These are phyloP conservation scores for Cynopterus sphinx DNA, from an alignment of 2,797 vertebrate genomes.

Conservation along the genomic window DNA sequence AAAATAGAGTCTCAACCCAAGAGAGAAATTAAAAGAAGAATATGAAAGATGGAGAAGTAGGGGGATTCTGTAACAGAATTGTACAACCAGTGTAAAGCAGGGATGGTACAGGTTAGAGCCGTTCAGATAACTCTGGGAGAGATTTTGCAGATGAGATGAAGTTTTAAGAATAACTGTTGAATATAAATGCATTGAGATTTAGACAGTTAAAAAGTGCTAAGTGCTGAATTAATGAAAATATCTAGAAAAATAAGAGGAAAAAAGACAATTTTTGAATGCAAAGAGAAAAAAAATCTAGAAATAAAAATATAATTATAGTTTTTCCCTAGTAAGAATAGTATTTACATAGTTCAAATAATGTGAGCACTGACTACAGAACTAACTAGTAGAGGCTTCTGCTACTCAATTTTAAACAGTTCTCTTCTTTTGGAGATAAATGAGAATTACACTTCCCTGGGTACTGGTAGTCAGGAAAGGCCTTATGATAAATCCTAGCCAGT, in stretches of 20 bases:
- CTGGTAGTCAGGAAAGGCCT: neutral
- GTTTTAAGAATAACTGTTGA: neutral
- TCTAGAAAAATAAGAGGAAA: neutral
- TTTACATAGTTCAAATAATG: neutral
- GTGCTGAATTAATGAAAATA: neutral
- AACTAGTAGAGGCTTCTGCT: neutral
- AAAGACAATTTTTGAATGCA: neutral
- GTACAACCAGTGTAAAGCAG: neutral
- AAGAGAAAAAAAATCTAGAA: neutral
- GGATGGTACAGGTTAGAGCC: neutral
- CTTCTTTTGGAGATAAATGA: neutral
- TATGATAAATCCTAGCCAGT: neutral
- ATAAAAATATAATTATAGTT: neutral
- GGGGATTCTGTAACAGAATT: neutral
- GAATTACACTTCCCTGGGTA: neutral
- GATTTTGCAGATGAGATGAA: neutral
- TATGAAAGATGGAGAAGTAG: neutral
- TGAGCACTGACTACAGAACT: neutral
- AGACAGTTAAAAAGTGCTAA: neutral
- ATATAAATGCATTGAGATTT: neutral
- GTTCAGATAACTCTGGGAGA: neutral
- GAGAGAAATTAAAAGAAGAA: neutral
- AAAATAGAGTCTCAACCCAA: neutral
- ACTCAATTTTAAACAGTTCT: neutral
- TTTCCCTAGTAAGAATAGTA: neutral